Percentiles rank a stretch among this genome's conserved stretches.
Conservation (phyloP, 2,888 invertebrate genomes). For the Siphlonurus alternatus region DNA sequence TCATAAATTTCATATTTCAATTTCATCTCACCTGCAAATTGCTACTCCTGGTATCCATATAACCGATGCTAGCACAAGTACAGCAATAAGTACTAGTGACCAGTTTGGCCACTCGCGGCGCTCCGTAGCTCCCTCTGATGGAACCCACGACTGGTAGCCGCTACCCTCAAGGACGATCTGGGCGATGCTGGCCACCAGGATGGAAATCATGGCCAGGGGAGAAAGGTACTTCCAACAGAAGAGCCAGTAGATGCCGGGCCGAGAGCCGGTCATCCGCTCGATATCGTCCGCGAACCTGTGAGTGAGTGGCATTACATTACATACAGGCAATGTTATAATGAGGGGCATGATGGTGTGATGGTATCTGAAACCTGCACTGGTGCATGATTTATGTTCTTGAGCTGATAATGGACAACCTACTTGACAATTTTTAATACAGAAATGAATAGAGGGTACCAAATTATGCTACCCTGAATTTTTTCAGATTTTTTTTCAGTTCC, state of each 20-base stretch:
- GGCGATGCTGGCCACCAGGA: conserved; percentile 64
- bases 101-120: conserved; percentile 74
- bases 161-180: conserved; percentile 66
- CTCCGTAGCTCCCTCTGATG: conserved; percentile 50
- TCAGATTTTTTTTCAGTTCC: too few species aligned
- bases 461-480: too few species aligned
- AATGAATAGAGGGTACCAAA: too few species aligned
- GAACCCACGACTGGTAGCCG: conserved; percentile 72
- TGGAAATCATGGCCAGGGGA: conserved; percentile 74
- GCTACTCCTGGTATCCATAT: conserved; percentile 79
- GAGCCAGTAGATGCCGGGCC: conserved; percentile 80
- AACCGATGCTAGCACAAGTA: conserved; percentile 60
- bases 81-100: conserved; percentile 56
- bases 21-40: conserved; percentile 61
- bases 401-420: too few species aligned
- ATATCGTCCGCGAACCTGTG: conserved; percentile 82
- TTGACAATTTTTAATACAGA: too few species aligned
- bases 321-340: background rate
- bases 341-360: too few species aligned
- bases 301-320: conserved; percentile 10
- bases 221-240: conserved; percentile 91
- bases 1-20: too few species aligned
- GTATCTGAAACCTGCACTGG: too few species aligned
- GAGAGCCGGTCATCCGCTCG: conserved; percentile 82
- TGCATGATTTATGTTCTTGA: too few species aligned